Base-by-base conservation (phyloP, 2,797 vertebrate genomes). In the Todus mexicanus region DNA sequence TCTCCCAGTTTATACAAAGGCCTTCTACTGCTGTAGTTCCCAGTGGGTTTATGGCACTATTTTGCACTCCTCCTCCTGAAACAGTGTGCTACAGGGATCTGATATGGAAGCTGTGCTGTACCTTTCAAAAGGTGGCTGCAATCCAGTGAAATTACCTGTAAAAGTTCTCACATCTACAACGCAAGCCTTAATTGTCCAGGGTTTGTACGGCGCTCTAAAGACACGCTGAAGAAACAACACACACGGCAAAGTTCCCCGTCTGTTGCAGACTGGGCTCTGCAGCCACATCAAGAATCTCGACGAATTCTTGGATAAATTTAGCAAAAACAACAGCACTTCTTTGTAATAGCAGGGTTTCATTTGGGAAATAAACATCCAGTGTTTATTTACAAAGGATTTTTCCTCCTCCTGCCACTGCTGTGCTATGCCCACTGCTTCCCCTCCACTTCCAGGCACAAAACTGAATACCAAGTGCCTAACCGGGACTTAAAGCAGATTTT, bases 401-500 rank as follows among this genome's bases (percentile, higher is more conserved):
- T 89, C 65, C 84, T 92, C 81, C 92, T 91, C 84, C 90, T 87
- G 88, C 78, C 76, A 63, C 90, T 31, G 76, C 92, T 82, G 81
- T 8, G 70, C 73, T 73, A 12, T 77, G 75, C 91, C 68, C 85
- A 94, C 83, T 51, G 68, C 72, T 90, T 84, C 90, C 80, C 84
- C 66, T 59, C 65, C 27, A 27, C 94, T 96, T 73, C 18, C 88
- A 85, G 64, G 76, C 87, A 56, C 69, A 88, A 71, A 84, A 59
- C 85, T 77, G 92, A 95, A 95, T 75, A 90, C 84, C 79, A 91
- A 97, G 91, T 83, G 90, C 85, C 95, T 96, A 93, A 82, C 85
- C 65, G 87, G 85, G 95, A 94, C 95, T 97, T 95, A 95, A 94
- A 95, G 95, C 90, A 95, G 94, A 95, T 96, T 97, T 97, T 97